Base-by-base conservation (phyloP, 2,113 vertebrate species). In the Hirundichthys speculiger region DNA sequence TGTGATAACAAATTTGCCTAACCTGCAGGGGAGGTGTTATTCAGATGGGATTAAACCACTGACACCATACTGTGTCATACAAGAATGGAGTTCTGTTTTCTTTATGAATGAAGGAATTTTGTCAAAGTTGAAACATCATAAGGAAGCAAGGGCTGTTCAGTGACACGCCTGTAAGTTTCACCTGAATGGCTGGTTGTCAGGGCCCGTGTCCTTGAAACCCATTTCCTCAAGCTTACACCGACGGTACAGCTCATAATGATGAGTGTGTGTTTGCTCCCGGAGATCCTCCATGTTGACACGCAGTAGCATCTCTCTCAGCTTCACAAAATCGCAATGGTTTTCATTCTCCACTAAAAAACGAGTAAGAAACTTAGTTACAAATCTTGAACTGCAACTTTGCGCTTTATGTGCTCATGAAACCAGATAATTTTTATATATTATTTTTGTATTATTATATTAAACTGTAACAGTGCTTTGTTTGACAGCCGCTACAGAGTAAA, bases 221-320 rank as follows among this genome's bases (percentile, higher is more conserved):
- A 99, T 98, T 90, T 98, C 96, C 62, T 99, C 96, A 75, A 99
- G 89, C 13, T 97, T 99, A 87, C 96, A 97, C 76, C 96, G 92
- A 24, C 96, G 92, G 89, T 98, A 99, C 2, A 99, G 94, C 90
- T 99, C 97, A 0, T 99, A 99, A 88, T 99, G 97, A 27, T 95
- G 94, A 4, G 93, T 90, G 58, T 99, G 97, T 0, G 97, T 99
- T 92, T 98, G 97, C 67, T 99, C 96, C 0, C 95, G 85, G 5
- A 99, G 94, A 34, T 99, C 97, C 79, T 98, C 95, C 96, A 97
- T 99, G 84, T 99, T 98, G 13, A 99, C 96, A 0, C 96, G 93
- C 20, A 98, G 93, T 70, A 98, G 83, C 96, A 99, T 99, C 59
- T 99, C 96, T 72, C 96, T 86, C 63, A 98, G 93, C 66, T 98